Evolutionary conservation across 92 coral and sea anemone genomes (phyloP).

Genomic region (Phenganax marumi): DNA sequence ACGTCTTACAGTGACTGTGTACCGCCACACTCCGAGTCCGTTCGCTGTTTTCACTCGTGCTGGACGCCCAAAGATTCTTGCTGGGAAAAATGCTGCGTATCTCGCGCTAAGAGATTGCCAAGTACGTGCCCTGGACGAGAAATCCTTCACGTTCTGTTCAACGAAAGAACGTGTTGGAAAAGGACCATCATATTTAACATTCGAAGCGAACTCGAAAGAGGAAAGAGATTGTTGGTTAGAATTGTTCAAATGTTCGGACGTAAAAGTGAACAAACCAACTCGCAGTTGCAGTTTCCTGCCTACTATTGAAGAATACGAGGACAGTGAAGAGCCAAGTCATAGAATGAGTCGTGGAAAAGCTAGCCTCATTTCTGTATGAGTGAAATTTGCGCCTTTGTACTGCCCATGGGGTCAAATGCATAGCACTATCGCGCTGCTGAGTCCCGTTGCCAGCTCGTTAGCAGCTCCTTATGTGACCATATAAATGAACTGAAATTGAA

Average conservation of each 20-base stretch:
- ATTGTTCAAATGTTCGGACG: conserved; percentile 27
- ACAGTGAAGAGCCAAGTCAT: conserved; percentile 26
- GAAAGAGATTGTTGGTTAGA: conserved; percentile 40
- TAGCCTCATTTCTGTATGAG: conserved; percentile 27
- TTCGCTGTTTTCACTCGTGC: conserved; percentile 37
- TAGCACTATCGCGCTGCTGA: background rate
- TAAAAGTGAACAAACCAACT: conserved; percentile 14
- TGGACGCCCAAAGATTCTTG: conserved; percentile 23
- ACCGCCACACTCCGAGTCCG: conserved; percentile 42
- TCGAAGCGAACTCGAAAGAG: conserved; percentile 34
- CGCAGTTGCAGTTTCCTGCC: conserved; percentile 31
- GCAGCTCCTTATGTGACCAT: background rate
- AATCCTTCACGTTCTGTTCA: conserved; percentile 30
- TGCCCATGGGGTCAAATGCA: conserved; percentile 2
- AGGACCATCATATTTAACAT: conserved; percentile 38
- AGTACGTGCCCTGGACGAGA: conserved; percentile 34
- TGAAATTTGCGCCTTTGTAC: background rate
- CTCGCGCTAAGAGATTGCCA: conserved; percentile 37
- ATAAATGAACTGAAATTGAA: background rate
- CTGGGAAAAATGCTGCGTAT: conserved; percentile 28
- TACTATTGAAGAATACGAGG: conserved; percentile 42
- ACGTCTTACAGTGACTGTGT: conserved; percentile 42
- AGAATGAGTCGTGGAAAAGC: conserved; percentile 31
- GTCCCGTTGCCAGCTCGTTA: background rate
- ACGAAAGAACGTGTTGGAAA: conserved; percentile 41